Evolutionary conservation across 1,140 invertebrate genomes (phyloP), one percentile per base, ranked within the genome.

Genomic region (Dufourea novaeangliae): DNA sequence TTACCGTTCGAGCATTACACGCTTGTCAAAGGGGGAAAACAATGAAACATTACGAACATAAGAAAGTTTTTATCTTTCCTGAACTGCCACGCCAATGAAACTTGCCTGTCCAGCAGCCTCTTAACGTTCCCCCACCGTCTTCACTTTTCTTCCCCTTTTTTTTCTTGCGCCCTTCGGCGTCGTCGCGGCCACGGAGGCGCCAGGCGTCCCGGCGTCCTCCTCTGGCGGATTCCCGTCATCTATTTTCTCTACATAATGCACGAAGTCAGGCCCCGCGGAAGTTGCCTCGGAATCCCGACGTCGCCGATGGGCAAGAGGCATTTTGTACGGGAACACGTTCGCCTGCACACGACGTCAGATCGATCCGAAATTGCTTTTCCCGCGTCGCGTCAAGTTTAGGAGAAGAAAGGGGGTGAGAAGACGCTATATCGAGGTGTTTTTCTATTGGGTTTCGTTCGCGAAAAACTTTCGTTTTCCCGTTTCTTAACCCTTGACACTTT

Each of bases 191-290:
- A 78, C 76, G 41, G 44, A 34, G 89, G 90, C 91, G 90, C 91
- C 91, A 90, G 88, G 82, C 90, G 83, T 87, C 87, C 68, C 63
- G 91, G 86, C 89, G 89, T 88, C 90, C 70, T 75, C 67, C 66
- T n/a, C n/a, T n/a, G 68, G 39, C 34, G 32, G 37, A 75, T 75
- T 82, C 80, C 83, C 83, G 79, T 87, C 84, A 85, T 91, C 88
- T 89, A 90, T 90, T 87, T 86, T 85, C 78, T 78, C 84, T 88
- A 83, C 79, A 85, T 86, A 87, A 87, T 83, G 54, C 83, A 84
- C 82, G 72, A 82, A 64, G 59, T 80, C 66, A 50, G n/a, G n/a
- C n/a, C n/a, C 74, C 71, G 57, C 34, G 62, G 56, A 71, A 37
- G 71, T 56, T 37, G 59, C 54, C 50, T 57, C 14, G 56, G 63